A percentile compares a stretch with the other conserved stretches of the same genome.
phyloP scores from a whole-genome alignment of 2,113 vertebrate genomes.

The Aptenodytes patagonicus region DNA sequence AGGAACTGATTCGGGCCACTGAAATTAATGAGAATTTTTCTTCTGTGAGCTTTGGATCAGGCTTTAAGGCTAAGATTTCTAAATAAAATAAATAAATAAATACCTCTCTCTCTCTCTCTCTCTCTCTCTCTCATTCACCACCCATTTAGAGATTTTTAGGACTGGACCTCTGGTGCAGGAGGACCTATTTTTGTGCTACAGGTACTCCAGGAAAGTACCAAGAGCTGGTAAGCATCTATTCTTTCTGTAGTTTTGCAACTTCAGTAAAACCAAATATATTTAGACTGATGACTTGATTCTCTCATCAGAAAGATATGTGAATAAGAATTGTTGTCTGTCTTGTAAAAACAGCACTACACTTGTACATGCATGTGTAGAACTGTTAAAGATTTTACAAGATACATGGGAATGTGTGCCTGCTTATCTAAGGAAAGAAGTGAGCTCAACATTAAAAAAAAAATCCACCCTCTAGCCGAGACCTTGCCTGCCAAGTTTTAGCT shows the following conservation, averaged over 20 bases:
- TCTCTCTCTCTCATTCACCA: too few relatives aligned
- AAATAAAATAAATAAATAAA: background rate
- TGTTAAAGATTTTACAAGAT: conserved; percentile 44
- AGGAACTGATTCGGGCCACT: background rate
- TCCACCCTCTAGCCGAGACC: background rate
- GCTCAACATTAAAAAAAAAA: background rate
- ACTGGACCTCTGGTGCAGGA: background rate
- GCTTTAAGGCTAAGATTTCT: background rate
- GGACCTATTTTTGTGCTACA: background rate
- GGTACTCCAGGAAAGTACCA: background rate
- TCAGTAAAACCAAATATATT: conserved; percentile 14
- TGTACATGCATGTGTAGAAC: conserved; percentile 60
- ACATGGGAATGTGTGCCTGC: background rate
- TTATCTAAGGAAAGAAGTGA: conserved; percentile 7
- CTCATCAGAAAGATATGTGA: conserved; percentile 63
- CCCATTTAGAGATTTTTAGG: background rate
- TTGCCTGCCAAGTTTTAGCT: background rate
- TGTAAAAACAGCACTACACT: conserved; percentile 55
- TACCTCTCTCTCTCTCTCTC: too few relatives aligned
- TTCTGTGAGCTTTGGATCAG: background rate
- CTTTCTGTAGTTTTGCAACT: background rate
- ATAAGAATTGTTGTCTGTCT: conserved; percentile 54
- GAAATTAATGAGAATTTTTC: background rate
- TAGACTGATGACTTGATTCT: conserved; percentile 39
- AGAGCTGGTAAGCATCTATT: background rate